phyloP scores from a whole-genome alignment of 2,113 vertebrate genomes.

The Brachyhypopomus gauderio region DNA sequence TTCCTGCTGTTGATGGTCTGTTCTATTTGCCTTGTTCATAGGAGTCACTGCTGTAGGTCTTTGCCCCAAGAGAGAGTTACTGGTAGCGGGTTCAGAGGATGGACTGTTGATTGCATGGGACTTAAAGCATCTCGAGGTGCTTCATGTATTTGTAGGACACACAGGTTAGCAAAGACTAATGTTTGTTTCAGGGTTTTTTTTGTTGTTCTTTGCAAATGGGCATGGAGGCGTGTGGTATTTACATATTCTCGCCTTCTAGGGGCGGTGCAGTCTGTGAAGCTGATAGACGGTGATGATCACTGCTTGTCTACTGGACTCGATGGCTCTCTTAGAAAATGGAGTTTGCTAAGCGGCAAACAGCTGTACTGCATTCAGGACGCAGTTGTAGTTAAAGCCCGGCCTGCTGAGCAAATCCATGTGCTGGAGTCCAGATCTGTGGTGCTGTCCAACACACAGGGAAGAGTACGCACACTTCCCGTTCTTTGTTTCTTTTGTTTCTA shows the following conservation, averaged over 20 bases:
- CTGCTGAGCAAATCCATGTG: conserved; percentile 63
- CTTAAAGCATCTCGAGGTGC: conserved; percentile 64
- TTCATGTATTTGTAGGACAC: conserved; percentile 74
- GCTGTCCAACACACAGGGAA: conserved; percentile 65
- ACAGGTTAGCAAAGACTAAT: conserved; percentile 54
- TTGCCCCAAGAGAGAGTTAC: conserved; percentile 62
- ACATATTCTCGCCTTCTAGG: conserved; percentile 58
- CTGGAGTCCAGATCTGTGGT: conserved; percentile 65
- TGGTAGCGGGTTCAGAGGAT: conserved; percentile 75
- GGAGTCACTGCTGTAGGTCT: conserved; percentile 73
- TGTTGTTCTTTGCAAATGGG: neutral
- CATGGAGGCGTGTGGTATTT: neutral
- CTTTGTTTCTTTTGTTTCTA: neutral
- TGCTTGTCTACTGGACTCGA: conserved; percentile 78
- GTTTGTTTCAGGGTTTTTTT: neutral
- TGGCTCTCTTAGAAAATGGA: conserved; percentile 73
- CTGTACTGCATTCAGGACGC: conserved; percentile 66
- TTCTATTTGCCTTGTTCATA: conserved; percentile 35
- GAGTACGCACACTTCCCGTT: conserved; percentile 63
- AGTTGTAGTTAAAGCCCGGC: conserved; percentile 43
- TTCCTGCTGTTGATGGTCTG: neutral
- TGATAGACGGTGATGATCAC: conserved; percentile 60
- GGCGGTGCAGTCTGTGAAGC: conserved; percentile 67
- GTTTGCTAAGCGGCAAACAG: conserved; percentile 69
- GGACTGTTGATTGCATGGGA: conserved; percentile 75